Percentiles rank a stretch among this genome's conserved stretches.
phyloP scores from a whole-genome alignment of 92 coral and sea anemone species.

The Ricordea florida region DNA sequence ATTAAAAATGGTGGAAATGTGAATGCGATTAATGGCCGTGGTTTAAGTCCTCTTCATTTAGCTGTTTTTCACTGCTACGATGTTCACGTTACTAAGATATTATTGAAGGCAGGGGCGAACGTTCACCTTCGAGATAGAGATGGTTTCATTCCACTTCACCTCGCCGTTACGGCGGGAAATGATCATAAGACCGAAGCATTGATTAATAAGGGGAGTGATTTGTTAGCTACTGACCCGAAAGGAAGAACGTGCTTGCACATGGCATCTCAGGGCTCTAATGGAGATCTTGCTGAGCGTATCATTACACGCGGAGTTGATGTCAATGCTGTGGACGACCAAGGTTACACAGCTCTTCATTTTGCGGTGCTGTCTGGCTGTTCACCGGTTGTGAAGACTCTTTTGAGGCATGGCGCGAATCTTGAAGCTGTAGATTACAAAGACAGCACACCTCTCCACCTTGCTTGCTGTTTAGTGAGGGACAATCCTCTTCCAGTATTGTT shows the following conservation, averaged over 20 bases:
- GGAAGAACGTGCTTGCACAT: constrained; percentile 1
- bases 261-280: neutral
- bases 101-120: constrained; percentile 1
- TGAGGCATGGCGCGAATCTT: neutral
- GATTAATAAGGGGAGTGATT: neutral
- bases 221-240: neutral
- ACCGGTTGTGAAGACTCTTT: neutral
- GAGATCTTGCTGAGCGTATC: neutral
- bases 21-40: constrained; percentile 32
- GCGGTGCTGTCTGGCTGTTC: neutral
- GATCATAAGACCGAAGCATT: neutral
- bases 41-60: constrained; percentile 21
- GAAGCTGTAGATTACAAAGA: neutral
- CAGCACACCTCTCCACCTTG: neutral
- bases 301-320: neutral
- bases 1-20: constrained; percentile 22
- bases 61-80: neutral
- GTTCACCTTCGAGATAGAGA: neutral
- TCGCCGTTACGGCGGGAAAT: neutral
- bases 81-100: neutral
- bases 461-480: neutral
- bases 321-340: constrained; percentile 24
- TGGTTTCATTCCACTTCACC: constrained; percentile 6
- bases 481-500: neutral
- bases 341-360: constrained; percentile 9